Percentiles rank a stretch among this genome's conserved stretches.
Evolutionary conservation across 2,888 invertebrate species (phyloP).

Genomic region (Urechis unicinctus): DNA sequence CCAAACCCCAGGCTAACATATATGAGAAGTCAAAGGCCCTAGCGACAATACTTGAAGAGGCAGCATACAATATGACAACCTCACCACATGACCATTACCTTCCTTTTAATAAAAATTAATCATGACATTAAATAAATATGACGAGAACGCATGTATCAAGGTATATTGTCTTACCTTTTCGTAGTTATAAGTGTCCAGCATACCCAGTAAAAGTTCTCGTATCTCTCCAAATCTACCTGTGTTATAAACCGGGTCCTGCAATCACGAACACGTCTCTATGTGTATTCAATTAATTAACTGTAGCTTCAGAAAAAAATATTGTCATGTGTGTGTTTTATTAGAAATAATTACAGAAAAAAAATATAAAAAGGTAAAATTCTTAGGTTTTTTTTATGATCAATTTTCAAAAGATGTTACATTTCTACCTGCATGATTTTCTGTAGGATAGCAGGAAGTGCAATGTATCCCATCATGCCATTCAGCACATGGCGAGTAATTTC

Average conservation of each 20-base stretch:
- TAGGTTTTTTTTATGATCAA: too few species aligned
- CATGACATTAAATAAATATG: background rate
- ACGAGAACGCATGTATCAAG: background rate
- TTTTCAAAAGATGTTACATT: too few species aligned
- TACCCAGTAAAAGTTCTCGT: slow-evolving; percentile 57
- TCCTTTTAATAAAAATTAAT: background rate
- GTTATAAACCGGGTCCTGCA: slow-evolving; percentile 54
- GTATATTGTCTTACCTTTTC: slow-evolving; percentile 55
- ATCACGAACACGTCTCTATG: too few species aligned
- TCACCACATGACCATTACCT: background rate
- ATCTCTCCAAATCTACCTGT: slow-evolving; percentile 57
- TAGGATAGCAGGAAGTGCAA: slow-evolving; percentile 55
- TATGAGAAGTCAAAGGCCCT: too few species aligned
- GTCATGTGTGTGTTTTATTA: too few species aligned
- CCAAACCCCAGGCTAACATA: too few species aligned
- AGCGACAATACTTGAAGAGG: too few species aligned
- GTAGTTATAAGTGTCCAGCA: slow-evolving; percentile 70
- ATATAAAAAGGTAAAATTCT: too few species aligned
- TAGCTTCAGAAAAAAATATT: too few species aligned
- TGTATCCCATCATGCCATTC: slow-evolving; percentile 56
- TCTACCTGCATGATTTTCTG: slow-evolving; percentile 51
- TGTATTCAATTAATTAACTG: background rate
- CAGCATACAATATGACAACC: too few species aligned
- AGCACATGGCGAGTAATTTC: slow-evolving; percentile 54
- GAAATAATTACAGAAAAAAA: too few species aligned